Base-by-base conservation (phyloP, 2,888 invertebrate genomes). In the Diplazon laetatorius region DNA sequence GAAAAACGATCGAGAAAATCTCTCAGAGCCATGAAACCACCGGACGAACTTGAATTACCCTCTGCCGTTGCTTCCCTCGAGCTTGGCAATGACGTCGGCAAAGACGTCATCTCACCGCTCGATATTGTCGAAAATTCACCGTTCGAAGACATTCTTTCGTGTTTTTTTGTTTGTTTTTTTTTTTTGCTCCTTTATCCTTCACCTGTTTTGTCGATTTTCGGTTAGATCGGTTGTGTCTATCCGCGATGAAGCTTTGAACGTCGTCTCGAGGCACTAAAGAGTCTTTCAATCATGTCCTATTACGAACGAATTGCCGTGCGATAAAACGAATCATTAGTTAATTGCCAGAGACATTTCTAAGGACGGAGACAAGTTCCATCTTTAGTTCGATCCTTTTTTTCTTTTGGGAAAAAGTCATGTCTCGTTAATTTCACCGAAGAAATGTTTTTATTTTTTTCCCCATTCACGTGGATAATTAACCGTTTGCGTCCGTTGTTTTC, bases 1-100 rank as follows among this genome's bases (percentile, higher is more conserved):
- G 91, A 91, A 83, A 91, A 91, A 78, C 90, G 87, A 81, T 91
- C 91, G 57, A 92, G 87, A 83, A 92, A 92, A 80, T 91, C 90
- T 25, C 88, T 85, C 25, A 90, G 86, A 14, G 90, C 88, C 89
- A 90, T 88, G 74, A 88, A 90, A 50, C 88, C 87, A 71, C 89
- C 88, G 60, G 83, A 74, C 46, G 89, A 88, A 69, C 87, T 85
- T 59, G 88, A 88, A 78, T 88, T 86, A 78, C 87, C 89, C 81
- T 90, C 90, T 46, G 90, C 89, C 48, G 90, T 90, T 50, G 90
- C 88, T 75, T 90, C 90, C 75, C 90, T 85, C 46, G 90, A 90
- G 75, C 90, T 90, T 9, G 90, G 90, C 82, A 89, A 80, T 20
- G 89, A 89, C 70, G 88, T 88, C 35, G 88, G 89, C 81, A 88